Evolutionary conservation across 1,140 invertebrate species (phyloP).

Genomic region (Pseudomyrmex pallidus): DNA sequence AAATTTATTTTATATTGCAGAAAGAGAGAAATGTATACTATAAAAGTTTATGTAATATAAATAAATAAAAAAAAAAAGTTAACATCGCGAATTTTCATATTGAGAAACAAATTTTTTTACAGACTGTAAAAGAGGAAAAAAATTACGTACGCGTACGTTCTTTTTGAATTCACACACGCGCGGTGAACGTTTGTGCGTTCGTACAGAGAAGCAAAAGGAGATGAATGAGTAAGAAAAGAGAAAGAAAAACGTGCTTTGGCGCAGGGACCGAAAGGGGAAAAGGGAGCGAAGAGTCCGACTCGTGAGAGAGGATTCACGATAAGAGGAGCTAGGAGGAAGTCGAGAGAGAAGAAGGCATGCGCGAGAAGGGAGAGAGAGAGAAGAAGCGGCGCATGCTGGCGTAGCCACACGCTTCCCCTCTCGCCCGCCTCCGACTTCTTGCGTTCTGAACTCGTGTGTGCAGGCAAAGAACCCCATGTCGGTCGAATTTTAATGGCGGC

Average conservation of each 20-base stretch:
- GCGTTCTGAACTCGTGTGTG: conserved; percentile 68
- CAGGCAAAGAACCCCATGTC: conserved; percentile 67
- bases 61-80: background rate
- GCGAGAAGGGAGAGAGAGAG: conserved; percentile 54
- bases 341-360: conserved; percentile 6
- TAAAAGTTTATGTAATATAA: background rate
- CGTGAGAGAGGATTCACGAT: conserved; percentile 44
- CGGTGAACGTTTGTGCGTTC: background rate
- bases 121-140: background rate
- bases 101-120: background rate
- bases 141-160: background rate
- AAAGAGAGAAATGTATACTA: too few relatives aligned
- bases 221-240: conserved; percentile 27
- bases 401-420: conserved; percentile 61
- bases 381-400: conserved; percentile 72
- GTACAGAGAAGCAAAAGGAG: conserved; percentile 56
- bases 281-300: conserved; percentile 17
- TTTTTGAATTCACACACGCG: too few relatives aligned
- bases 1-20: too few relatives aligned
- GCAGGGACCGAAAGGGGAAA: too few relatives aligned
- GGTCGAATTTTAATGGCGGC: conserved; percentile 84
- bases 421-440: conserved; percentile 66
- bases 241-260: background rate
- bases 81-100: background rate
- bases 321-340: conserved; percentile 35